Evolutionary conservation across 2,797 vertebrate species (phyloP), one percentile per base, ranked within the genome.

Genomic region (Apodemus agrarius): DNA sequence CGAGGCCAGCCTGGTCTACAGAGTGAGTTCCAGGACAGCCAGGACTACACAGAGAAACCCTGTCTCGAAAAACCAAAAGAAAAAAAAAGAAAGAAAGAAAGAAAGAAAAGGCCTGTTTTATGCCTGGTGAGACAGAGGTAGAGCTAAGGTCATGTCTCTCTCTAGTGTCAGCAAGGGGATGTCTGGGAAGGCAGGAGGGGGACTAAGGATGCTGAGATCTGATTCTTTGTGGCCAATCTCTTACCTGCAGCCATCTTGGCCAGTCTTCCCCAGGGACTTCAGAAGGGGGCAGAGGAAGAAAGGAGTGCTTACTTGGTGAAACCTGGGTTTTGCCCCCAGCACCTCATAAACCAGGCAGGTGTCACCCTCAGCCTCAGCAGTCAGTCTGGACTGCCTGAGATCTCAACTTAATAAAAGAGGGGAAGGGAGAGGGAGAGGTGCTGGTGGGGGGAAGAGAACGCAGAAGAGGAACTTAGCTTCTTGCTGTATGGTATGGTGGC

Each of bases 401-500:
- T 5, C 54, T 24, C 29, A 31, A 29, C 43, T 78, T 49, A n/a
- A n/a, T 54, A 54, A 82, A 59, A 82, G 52, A 24, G 10, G 9
- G 8, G 78, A 11, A 81, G 52, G 4, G 0, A 9, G 52, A n/a
- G 24, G 0, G 0, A 49, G 43, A 12, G 16, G 8, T 37, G 19
- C 37, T 37, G 24, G 31, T 4, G 34, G 34, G 21, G 34, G 49
- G 12, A 52, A 7, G 16, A 57, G 31, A 52, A 24, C 16, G 16
- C 34, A 14, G 80, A 83, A 63, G 63, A 67, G 26, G 57, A 43
- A 29, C 43, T 24, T 43, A 63, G 81, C 43, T 63, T 46, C 82
- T 67, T 85, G 31, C 19, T 22, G 12, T n/a, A n/a, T n/a, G 63
- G 5, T 34, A 34, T 67, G 6, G 3, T 31, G 37, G 82, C 37